phyloP scores from a whole-genome alignment of 1,140 invertebrate species.

The Acromyrmex charruanus region DNA sequence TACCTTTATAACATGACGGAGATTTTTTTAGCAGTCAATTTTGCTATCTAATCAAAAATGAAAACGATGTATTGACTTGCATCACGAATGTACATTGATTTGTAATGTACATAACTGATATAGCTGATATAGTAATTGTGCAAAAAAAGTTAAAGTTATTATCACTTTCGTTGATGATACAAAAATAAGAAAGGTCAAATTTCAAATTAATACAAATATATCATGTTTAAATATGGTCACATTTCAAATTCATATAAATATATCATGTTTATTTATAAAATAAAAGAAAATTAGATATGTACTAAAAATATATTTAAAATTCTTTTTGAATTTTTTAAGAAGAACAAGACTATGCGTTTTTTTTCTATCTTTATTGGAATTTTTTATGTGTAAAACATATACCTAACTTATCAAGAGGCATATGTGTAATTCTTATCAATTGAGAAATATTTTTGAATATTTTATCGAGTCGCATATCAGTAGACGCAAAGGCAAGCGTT shows the following conservation, averaged over 20 bases:
- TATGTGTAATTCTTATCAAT: conserved; percentile 29
- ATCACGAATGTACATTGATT: conserved; percentile 4
- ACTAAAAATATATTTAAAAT: conserved; percentile 3
- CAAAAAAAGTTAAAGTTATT: conserved; percentile 15
- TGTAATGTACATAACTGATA: conserved; percentile 1
- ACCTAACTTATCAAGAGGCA: conserved; percentile 5
- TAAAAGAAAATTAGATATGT: background rate
- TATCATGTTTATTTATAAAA: background rate
- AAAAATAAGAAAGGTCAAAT: background rate
- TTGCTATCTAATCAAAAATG: conserved; percentile 34
- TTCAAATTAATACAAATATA: background rate
- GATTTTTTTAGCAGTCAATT: conserved; percentile 14
- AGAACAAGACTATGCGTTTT: background rate
- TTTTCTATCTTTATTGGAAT: background rate
- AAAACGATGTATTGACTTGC: background rate
- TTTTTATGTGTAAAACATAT: conserved; percentile 19
- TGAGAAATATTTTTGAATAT: conserved; percentile 22
- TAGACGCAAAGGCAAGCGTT: background rate
- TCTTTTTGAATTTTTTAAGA: conserved; percentile 14
- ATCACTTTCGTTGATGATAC: background rate
- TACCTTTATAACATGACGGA: conserved; percentile 33
- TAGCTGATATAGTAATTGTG: background rate
- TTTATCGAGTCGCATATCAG: conserved; percentile 22
- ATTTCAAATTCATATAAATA: background rate
- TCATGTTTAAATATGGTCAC: background rate